Percentiles rank a stretch among this genome's conserved stretches.
Conservation (phyloP, 2,113 vertebrate genomes). For the Solea senegalensis region DNA sequence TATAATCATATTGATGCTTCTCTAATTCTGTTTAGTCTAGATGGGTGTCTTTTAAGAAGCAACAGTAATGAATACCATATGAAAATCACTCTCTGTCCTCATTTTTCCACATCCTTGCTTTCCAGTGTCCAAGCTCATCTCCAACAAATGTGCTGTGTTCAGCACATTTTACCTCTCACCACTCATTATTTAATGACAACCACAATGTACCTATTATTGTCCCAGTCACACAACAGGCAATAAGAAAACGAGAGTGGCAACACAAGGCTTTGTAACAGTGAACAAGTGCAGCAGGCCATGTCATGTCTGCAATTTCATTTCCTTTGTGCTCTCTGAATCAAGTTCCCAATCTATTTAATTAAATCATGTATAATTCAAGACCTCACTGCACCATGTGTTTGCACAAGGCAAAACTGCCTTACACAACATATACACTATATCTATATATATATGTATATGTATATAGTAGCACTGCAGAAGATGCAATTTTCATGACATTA, state of each 20-base stretch:
- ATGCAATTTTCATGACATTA: conserved; percentile 19
- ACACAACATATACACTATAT: conserved; percentile 1
- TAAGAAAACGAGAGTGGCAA: conserved; percentile 42
- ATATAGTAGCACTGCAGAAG: conserved; percentile 21
- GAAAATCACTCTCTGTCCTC: background rate
- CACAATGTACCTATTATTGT: conserved; percentile 52
- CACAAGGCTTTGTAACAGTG: conserved; percentile 51
- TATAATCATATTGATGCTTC: too few species aligned
- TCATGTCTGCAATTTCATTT: conserved; percentile 60
- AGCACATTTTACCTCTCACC: conserved; percentile 50
- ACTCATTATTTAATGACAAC: conserved; percentile 62
- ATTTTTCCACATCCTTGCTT: conserved; percentile 1
- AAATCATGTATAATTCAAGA: conserved; percentile 74
- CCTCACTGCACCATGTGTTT: conserved; percentile 29
- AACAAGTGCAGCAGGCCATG: conserved; percentile 39
- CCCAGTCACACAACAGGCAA: conserved; percentile 18
- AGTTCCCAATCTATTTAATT: conserved; percentile 63
- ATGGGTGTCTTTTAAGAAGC: background rate
- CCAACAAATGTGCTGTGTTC: conserved; percentile 39
- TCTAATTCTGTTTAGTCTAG: background rate
- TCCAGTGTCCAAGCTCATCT: conserved; percentile 12
- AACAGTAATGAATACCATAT: conserved; percentile 4
- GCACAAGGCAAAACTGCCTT: conserved; percentile 23
- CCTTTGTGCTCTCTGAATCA: conserved; percentile 68
- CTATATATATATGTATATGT: too few species aligned